Evolutionary conservation across 2,888 invertebrate genomes (phyloP), one percentile per base, ranked within the genome.

Genomic region (Drosophila cognata): DNA sequence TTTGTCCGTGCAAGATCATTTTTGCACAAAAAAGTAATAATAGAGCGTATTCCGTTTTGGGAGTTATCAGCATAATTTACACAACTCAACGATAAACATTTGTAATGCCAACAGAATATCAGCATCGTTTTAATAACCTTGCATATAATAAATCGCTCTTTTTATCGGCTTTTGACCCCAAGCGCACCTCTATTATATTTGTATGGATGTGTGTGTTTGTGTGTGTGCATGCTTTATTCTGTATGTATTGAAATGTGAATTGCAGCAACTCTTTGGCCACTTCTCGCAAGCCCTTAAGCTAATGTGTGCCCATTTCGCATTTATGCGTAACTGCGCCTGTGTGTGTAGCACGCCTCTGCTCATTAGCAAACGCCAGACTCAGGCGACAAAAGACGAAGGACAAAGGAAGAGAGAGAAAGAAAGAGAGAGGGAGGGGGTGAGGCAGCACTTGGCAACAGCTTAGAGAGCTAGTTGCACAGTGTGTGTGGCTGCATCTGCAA

Each of bases 281-380:
- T 31, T 55, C 69, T 18, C 56, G 28, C 77, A 46, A 68, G 74
- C 81, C 81, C 87, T 87, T 81, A 68, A 78, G 89, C 89, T 87
- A 84, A 84, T 89, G 82, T 89, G 89, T 81, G 84, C 76, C 84
- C 85, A 88, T 89, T 87, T 87, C 69, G 75, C 72, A 84, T 82
- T 82, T 84, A 89, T 89, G 89, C 84, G 84, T 89, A 84, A 82
- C 76, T 71, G 72, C 68, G 81, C 63, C 60, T 73, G 31, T 41
- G 41, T 43, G 36, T 55, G 28, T 68, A 64, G 72, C 81, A 69
- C 74, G 74, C 59, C 74, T 77, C 73, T 74, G 86, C 85, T 85
- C 90, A 89, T 89, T 85, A 88, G 86, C 77, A 75, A 74, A 67
- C 61, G 63, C 35, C 74, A 73, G 63, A 76, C 65, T 62, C 25